Base-by-base conservation (phyloP, 2,888 invertebrate genomes). In the Drosophila mercatorum region DNA sequence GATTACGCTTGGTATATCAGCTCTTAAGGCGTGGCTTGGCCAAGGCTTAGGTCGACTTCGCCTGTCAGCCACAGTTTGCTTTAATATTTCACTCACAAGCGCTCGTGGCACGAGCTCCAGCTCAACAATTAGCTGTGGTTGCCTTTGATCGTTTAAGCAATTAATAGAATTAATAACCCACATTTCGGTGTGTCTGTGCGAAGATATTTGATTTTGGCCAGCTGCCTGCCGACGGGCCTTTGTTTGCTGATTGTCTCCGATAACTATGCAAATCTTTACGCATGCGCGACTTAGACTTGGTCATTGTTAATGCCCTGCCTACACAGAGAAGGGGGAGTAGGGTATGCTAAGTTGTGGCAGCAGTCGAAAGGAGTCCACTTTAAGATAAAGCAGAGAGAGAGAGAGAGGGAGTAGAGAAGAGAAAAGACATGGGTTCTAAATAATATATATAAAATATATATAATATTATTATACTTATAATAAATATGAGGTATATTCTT, bases 261-360 rank as follows among this genome's bases (percentile, higher is more conserved):
- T 78, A 66, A 44, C 67, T 83, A 84, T 84, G 84, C 84, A 88
- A 84, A 84, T 84, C 79, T 73, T 52, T 68, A 71, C 81, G 88
- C 88, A 83, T 86, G 86, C 81, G 83, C 86, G 83, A 51, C 75
- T 66, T 44, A 43, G 64, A 49, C 41, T 52, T 36, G 53, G 22
- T 12, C 41, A 52, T 69, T 61, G 70, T 58, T 52, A 14, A 64
- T 43, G 17, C 64, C 41, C 64, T 41, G 11, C 22, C 22, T 26
- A 28, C 8, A 0, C 41, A 5, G 17, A 1, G 12, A n/a, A n/a
- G 10, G n/a, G 0, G 7, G 7, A 7, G 22, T 7, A 1, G 17
- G 17, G 17, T 34, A 36, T 36, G 12, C 17, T 2, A 5, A 5
- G 11, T n/a, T n/a, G 2, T 26, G 12, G 2, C 2, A 41, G 41